These are phyloP conservation scores for Erinaceus europaeus DNA, from an alignment of 2,113 vertebrate species.

Conservation along the genomic window DNA sequence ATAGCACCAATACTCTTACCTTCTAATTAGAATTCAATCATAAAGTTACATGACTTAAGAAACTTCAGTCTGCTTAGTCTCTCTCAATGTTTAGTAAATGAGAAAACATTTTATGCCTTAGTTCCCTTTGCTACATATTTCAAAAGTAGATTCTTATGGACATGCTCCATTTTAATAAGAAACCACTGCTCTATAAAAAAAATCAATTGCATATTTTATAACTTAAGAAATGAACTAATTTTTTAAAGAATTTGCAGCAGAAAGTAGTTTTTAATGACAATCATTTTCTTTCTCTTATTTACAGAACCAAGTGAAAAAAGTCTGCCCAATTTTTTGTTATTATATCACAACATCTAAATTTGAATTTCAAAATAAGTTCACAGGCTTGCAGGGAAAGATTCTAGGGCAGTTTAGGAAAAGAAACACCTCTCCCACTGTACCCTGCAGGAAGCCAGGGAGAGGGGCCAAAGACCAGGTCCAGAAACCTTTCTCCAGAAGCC, in stretches of 20 bases:
- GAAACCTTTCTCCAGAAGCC: too few relatives aligned
- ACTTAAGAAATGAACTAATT: slow-evolving; percentile 31
- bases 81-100: neutral
- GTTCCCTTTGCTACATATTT: neutral
- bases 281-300: slow-evolving; percentile 70
- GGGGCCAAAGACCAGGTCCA: too few relatives aligned
- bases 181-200: slow-evolving; percentile 24
- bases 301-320: slow-evolving; percentile 56
- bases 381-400: slow-evolving; percentile 47
- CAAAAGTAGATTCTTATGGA: neutral
- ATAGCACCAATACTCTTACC: neutral
- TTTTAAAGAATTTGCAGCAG: slow-evolving; percentile 12
- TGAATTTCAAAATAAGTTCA: slow-evolving; percentile 53
- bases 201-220: slow-evolving; percentile 39
- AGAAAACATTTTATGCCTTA: neutral
- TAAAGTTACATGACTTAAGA: neutral
- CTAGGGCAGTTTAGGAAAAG: too few relatives aligned
- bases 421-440: too few relatives aligned
- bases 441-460: too few relatives aligned
- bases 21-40: neutral
- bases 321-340: slow-evolving; percentile 51
- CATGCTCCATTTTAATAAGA: slow-evolving; percentile 18
- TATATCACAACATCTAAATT: slow-evolving; percentile 63
- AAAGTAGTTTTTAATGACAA: slow-evolving; percentile 26
- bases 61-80: neutral